phyloP scores from a whole-genome alignment of 2,797 vertebrate species.

The Poecilia gillii region DNA sequence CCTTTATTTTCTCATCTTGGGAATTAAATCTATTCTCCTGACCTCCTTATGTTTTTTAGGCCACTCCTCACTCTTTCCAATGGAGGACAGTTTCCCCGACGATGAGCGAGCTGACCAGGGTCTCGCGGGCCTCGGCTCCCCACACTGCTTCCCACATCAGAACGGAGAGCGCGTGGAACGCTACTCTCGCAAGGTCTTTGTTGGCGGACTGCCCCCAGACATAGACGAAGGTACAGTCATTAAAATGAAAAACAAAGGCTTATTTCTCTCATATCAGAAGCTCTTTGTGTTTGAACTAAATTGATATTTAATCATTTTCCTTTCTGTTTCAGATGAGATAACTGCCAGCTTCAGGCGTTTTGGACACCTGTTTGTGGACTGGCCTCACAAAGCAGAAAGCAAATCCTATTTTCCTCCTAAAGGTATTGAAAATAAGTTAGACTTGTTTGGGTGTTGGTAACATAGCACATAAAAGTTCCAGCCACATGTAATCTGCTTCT shows the following conservation, averaged over 20 bases:
- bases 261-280: background rate
- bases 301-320: constrained; percentile 2
- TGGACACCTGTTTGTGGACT: constrained; percentile 98
- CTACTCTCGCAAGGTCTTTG: constrained; percentile 98
- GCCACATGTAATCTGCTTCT: background rate
- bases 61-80: constrained; percentile 98
- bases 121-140: constrained; percentile 92
- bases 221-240: constrained; percentile 92
- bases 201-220: constrained; percentile 95
- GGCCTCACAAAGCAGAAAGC: constrained; percentile 99
- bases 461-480: background rate
- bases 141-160: constrained; percentile 98
- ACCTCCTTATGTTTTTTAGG: constrained; percentile 74
- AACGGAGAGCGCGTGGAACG: constrained; percentile 99
- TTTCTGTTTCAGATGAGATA: constrained; percentile 89
- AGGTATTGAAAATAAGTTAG: constrained; percentile 79
- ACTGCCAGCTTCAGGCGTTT: constrained; percentile 98
- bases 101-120: constrained; percentile 95
- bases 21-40: constrained; percentile 20
- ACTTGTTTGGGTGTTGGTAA: background rate
- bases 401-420: constrained; percentile 98
- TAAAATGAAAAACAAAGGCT: background rate
- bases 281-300: background rate
- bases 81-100: constrained; percentile 98
- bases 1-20: background rate